These are phyloP conservation scores for Deladenus siricidicola DNA, from an alignment of 2,888 invertebrate genomes.

Conservation along the genomic window DNA sequence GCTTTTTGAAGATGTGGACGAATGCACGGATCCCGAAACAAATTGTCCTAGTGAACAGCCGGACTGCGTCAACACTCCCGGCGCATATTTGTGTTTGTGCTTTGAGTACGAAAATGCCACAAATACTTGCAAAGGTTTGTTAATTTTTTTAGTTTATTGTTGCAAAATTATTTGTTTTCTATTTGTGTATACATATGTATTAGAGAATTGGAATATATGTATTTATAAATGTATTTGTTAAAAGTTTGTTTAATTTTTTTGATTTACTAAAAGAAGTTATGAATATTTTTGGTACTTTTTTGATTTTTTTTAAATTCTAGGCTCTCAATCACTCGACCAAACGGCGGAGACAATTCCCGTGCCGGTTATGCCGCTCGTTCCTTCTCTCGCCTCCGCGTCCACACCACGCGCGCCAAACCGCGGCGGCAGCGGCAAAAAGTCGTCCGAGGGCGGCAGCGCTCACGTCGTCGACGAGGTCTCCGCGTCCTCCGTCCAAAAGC, in stretches of 20 bases:
- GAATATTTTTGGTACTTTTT: neutral
- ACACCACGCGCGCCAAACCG: neutral
- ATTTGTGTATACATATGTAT: too few species aligned
- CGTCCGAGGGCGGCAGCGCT: neutral
- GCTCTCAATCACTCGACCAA: neutral
- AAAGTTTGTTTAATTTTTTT: neutral
- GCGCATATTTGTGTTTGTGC: constrained; percentile 79
- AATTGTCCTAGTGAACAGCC: constrained; percentile 68
- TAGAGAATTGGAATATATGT: too few species aligned
- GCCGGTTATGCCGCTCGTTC: constrained; percentile 26
- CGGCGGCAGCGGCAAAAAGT: neutral
- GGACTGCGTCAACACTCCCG: constrained; percentile 76
- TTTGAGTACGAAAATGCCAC: constrained; percentile 64
- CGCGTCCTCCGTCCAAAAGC: neutral
- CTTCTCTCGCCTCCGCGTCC: constrained; percentile 17
- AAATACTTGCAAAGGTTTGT: constrained; percentile 28
- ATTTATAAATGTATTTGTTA: neutral
- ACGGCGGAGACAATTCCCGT: constrained; percentile 24
- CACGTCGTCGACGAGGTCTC: too few species aligned
- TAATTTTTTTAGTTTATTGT: too few species aligned
- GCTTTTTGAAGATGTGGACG: constrained; percentile 63
- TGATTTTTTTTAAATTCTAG: too few species aligned
- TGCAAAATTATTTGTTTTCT: too few species aligned
- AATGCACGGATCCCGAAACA: constrained; percentile 58
- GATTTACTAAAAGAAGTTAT: neutral